Evolutionary conservation across 2,888 invertebrate genomes (phyloP).

Genomic region (Aleiodes alternator): DNA sequence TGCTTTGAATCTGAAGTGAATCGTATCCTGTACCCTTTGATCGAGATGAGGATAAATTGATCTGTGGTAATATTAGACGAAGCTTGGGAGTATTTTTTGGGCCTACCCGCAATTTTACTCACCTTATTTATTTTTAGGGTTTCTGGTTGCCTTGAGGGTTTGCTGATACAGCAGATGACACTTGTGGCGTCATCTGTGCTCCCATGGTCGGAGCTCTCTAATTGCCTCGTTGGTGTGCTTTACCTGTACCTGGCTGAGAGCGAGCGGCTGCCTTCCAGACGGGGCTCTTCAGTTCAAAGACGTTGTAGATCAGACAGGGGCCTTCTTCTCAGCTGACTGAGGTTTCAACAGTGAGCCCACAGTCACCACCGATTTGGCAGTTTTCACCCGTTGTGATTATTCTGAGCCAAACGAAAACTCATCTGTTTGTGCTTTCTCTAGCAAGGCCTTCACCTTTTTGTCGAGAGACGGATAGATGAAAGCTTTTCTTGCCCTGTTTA

Average conservation of each 20-base stretch:
- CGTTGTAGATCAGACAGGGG: too few species aligned
- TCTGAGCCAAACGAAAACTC: slow-evolving; percentile 35
- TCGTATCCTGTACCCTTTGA: slow-evolving; percentile 38
- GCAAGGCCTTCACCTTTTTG: background rate
- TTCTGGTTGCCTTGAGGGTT: background rate
- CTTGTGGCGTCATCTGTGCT: background rate
- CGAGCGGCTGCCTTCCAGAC: background rate
- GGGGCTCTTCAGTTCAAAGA: background rate
- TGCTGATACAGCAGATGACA: background rate
- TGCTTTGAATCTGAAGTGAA: background rate
- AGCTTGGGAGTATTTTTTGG: too few species aligned
- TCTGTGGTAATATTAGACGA: slow-evolving; percentile 32
- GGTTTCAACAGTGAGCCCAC: too few species aligned
- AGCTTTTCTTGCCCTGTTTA: slow-evolving; percentile 31
- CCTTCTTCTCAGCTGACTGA: too few species aligned
- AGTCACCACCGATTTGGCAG: too few species aligned
- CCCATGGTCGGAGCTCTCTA: background rate
- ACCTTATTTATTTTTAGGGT: too few species aligned
- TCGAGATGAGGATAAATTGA: slow-evolving; percentile 21
- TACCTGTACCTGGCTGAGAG: background rate
- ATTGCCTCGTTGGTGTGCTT: background rate
- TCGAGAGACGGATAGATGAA: slow-evolving; percentile 22
- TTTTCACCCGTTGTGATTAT: too few species aligned
- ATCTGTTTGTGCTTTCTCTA: slow-evolving; percentile 38
- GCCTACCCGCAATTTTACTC: too few species aligned